Evolutionary conservation across 2,888 invertebrate species (phyloP), one percentile per base, ranked within the genome.

Genomic region (Polyommatus iphigenia): DNA sequence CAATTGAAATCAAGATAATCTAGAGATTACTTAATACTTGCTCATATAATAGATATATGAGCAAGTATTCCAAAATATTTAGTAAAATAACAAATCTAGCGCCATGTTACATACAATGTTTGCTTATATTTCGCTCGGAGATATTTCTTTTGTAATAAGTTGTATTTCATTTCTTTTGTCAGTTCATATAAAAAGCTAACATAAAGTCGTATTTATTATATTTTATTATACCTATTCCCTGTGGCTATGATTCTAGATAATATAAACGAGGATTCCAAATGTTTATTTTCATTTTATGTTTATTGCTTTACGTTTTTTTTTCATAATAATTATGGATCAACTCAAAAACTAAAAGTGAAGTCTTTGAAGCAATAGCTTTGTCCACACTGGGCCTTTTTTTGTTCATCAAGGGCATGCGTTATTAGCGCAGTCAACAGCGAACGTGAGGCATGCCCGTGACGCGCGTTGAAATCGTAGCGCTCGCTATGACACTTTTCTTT

Each of bases 91-190:
- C 24, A 73, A 73, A 73, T 24, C 50, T 71, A 8, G 8, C 24
- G 71, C 71, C 71, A 71, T 32, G 36, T 36, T 71, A 71, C 32
- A 29, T 71, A 71, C 71, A 71, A 71, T 71, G 29, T 71, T 71
- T 32, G 15, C 29, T 67, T 62, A 10, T 67, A 67, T 67, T 67
- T 67, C 29, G 67, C 29, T 29, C 1, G 15, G 29, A 67, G 67
- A 67, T 67, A 67, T 67, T 67, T 67, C 24, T 67, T 67, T 67
- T 67, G 67, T 67, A 67, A 67, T 67, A 67, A 24, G 29, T 67
- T 29, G 24, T 29, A 67, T 67, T 67, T 67, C 15, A 67, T 67
- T 67, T 67, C 67, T 67, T 67, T 67, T 67, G 67, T 67, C 67
- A 67, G 67, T 29, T 67, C 15, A 67, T 67, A 67, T 29, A 67